These are phyloP conservation scores for Siniperca obscura DNA, from an alignment of 2,797 vertebrate species.

Conservation along the genomic window DNA sequence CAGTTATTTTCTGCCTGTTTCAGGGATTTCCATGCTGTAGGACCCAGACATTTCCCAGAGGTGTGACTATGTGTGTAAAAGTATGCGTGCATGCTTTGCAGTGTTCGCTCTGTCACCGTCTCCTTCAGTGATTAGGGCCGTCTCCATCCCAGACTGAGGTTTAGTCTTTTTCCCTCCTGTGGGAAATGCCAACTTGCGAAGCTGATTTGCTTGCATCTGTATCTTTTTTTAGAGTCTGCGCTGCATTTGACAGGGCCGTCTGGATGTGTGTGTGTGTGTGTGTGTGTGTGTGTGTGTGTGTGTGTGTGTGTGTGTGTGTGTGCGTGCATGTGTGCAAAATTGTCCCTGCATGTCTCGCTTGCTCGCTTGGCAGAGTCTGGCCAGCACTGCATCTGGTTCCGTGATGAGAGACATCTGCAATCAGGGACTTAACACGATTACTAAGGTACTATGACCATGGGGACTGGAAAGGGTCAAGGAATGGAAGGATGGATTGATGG, in stretches of 20 bases:
- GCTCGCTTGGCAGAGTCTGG: constrained; percentile 38
- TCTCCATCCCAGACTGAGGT: constrained; percentile 45
- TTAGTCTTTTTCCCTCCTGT: constrained; percentile 29
- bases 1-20: constrained; percentile 59
- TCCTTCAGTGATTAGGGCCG: constrained; percentile 52
- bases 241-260: constrained; percentile 16
- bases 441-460: constrained; percentile 28
- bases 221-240: constrained; percentile 22
- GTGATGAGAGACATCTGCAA: constrained; percentile 71
- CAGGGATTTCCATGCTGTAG: constrained; percentile 65
- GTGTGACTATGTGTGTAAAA: constrained; percentile 53
- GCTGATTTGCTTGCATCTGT: constrained; percentile 48
- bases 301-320: constrained; percentile 2
- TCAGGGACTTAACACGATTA: constrained; percentile 69
- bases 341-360: constrained; percentile 20
- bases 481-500: constrained; percentile 19
- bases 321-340: constrained; percentile 10
- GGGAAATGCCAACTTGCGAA: constrained; percentile 51
- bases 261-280: constrained; percentile 30
- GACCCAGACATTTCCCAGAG: constrained; percentile 65
- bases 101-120: constrained; percentile 34
- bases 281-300: constrained; percentile 2
- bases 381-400: constrained; percentile 55
- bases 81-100: constrained; percentile 28
- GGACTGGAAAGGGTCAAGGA: constrained; percentile 37